Evolutionary conservation across 2,888 invertebrate species (phyloP), one percentile per base, ranked within the genome.

Genomic region (Papilio gigon): DNA sequence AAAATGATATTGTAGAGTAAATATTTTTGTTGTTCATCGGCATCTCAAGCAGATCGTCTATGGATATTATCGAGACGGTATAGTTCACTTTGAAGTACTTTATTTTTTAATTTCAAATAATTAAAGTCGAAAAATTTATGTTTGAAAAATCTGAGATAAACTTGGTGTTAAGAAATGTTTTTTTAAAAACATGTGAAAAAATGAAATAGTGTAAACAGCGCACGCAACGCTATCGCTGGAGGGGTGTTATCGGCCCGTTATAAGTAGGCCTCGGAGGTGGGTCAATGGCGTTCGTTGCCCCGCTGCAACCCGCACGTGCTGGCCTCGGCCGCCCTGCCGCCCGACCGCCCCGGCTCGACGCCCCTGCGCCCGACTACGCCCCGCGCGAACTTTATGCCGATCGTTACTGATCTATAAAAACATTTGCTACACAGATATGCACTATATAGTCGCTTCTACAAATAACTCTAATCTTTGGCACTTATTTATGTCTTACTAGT

Each of bases 271-370:
- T 81, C 82, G 76, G 77, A 90, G 91, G 83, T 90, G 89, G 91
- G 91, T 91, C 91, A 91, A 91, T 90, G 90, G 88, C 91, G 91
- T 89, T 90, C 91, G 84, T 90, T 88, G 83, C 90, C 90, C 89
- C 87, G 84, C 78, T 89, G 89, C 89, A 89, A 78, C 80, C 85
- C 84, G 86, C 89, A 88, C 89, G 89, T 88, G 89, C 79, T 83
- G 87, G 83, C 89, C 88, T 86, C 88, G 87, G 68, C 71, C 70
- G 71, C 74, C 61, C 67, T 71, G 71, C 70, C 71, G 20, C 88
- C 86, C 88, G 87, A 67, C 71, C 69, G 71, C 74, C 61, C 71
- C 68, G 72, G 71, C 71, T 72, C 64, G 71, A 71, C 71, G 73
- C 77, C 74, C 75, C 69, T 71, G 72, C 77, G 72, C 60, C 70